These are phyloP conservation scores for Spinibarbus caldwelli DNA, from an alignment of 2,797 vertebrate species.

Conservation along the genomic window DNA sequence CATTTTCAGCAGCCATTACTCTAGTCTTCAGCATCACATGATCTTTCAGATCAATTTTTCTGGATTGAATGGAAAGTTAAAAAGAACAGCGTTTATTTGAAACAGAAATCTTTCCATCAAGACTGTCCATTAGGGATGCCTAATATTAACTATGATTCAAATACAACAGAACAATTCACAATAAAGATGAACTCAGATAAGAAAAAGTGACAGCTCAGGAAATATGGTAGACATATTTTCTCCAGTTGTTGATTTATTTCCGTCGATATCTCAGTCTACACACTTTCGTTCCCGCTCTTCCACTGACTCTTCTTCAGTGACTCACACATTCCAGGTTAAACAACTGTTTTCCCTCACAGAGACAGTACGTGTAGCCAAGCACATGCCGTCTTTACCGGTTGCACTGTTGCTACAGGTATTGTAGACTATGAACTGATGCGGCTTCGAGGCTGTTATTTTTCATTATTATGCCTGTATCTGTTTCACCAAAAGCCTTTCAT, in stretches of 20 bases:
- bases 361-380: slow-evolving; percentile 49
- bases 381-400: slow-evolving; percentile 52
- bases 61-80: not conserved
- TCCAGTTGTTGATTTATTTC: slow-evolving; percentile 58
- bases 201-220: slow-evolving; percentile 44
- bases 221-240: slow-evolving; percentile 57
- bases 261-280: slow-evolving; percentile 58
- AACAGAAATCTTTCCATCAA: not conserved
- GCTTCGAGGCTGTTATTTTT: slow-evolving; percentile 44
- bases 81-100: not conserved
- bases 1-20: not conserved
- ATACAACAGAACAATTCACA: slow-evolving; percentile 16
- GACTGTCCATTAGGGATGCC: not conserved
- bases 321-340: slow-evolving; percentile 67
- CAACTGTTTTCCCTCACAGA: slow-evolving; percentile 62
- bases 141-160: not conserved
- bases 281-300: slow-evolving; percentile 49
- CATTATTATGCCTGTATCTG: not conserved
- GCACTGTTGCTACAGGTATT: slow-evolving; percentile 48
- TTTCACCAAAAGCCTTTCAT: slow-evolving; percentile 30
- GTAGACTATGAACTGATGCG: slow-evolving; percentile 46
- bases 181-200: slow-evolving; percentile 20
- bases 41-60: not conserved
- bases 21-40: not conserved
- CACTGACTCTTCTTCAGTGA: slow-evolving; percentile 65